Evolutionary conservation across 1,140 invertebrate species (phyloP).

Genomic region (Drosophila paulistorum): DNA sequence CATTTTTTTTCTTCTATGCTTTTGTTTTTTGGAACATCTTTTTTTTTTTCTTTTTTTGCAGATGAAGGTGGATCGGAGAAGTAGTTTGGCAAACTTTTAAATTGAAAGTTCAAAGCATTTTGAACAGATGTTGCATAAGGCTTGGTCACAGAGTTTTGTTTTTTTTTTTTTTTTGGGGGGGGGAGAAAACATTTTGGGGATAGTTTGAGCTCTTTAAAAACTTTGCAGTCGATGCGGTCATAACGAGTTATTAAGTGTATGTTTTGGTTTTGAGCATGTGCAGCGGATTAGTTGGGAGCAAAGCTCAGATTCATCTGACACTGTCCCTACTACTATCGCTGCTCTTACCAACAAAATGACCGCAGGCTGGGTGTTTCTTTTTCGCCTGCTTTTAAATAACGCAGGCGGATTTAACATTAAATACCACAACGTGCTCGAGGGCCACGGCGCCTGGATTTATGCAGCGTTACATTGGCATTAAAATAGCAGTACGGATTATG

Average conservation of each 20-base stretch:
- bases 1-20: not conserved
- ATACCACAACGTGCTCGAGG: slow-evolving; percentile 68
- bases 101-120: slow-evolving; percentile 68
- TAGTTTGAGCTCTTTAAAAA: slow-evolving; percentile 12
- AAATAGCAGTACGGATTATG: slow-evolving; percentile 64
- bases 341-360: slow-evolving; percentile 4
- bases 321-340: not conserved
- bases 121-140: slow-evolving; percentile 45
- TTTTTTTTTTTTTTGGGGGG: too few species aligned
- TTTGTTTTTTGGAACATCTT: not conserved
- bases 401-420: slow-evolving; percentile 56
- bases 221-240: slow-evolving; percentile 19
- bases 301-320: slow-evolving; percentile 29
- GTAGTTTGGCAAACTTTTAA: slow-evolving; percentile 48
- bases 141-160: not conserved
- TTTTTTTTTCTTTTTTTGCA: not conserved
- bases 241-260: slow-evolving; percentile 55
- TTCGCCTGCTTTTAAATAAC: slow-evolving; percentile 28
- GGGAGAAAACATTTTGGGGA: not conserved
- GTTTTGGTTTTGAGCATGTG: slow-evolving; percentile 16
- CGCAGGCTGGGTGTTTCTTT: slow-evolving; percentile 3
- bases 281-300: slow-evolving; percentile 54
- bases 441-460: slow-evolving; percentile 68
- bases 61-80: not conserved
- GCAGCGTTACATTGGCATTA: slow-evolving; percentile 71